Evolutionary conservation across 2,797 vertebrate species (phyloP).

Genomic region (Arnoldichthys spilopterus): DNA sequence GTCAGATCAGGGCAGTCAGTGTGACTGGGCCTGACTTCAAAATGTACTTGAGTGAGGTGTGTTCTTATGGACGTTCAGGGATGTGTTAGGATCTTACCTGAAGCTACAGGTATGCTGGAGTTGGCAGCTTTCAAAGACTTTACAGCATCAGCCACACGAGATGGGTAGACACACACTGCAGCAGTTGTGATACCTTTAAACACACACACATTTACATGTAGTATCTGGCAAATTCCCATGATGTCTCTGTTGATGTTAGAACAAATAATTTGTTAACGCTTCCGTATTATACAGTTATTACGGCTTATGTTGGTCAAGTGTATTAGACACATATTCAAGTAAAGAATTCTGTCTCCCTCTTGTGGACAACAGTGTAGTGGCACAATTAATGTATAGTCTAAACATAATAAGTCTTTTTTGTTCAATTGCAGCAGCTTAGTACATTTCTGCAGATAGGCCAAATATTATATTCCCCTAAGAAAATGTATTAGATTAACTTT

Average conservation of each 20-base stretch:
- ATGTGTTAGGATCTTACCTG: conserved; percentile 76
- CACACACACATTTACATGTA: neutral
- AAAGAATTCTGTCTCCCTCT: conserved; percentile 44
- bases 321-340: neutral
- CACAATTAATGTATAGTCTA: neutral
- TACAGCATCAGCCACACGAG: conserved; percentile 87
- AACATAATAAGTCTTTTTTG: too few relatives aligned
- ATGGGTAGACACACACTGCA: conserved; percentile 92
- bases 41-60: neutral
- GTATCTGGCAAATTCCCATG: neutral
- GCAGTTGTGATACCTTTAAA: conserved; percentile 83
- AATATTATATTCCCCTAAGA: too few relatives aligned
- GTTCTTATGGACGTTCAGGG: neutral
- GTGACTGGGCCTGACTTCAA: neutral
- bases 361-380: conserved; percentile 29
- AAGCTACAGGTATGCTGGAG: conserved; percentile 88
- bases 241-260: neutral
- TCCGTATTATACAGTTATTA: neutral
- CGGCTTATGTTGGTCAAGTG: neutral
- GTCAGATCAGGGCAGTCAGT: neutral
- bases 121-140: conserved; percentile 82
- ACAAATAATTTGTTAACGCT: neutral
- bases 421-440: too few relatives aligned
- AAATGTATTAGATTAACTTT: too few relatives aligned
- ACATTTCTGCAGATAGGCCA: too few relatives aligned